Evolutionary conservation across 2,888 invertebrate species (phyloP).

Genomic region (Epistrophella euchroma): DNA sequence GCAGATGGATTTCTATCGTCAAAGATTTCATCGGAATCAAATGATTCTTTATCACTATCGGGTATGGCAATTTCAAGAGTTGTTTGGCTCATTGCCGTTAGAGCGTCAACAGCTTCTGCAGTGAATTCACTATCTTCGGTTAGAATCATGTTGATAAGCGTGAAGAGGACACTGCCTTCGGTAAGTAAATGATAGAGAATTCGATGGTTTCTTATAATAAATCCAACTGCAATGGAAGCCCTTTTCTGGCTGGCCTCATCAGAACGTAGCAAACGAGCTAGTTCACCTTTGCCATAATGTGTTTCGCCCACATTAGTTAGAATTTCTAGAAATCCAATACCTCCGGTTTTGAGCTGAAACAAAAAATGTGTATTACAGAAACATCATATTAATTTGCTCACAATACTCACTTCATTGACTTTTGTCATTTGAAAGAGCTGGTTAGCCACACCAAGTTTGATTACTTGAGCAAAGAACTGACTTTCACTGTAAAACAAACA

Average conservation of each 20-base stretch:
- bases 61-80: slow-evolving; percentile 80
- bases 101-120: slow-evolving; percentile 81
- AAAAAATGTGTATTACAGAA: background rate
- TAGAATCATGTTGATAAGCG: slow-evolving; percentile 81
- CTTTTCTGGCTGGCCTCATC: slow-evolving; percentile 81
- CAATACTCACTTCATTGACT: slow-evolving; percentile 79
- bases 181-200: slow-evolving; percentile 82
- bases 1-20: slow-evolving; percentile 37
- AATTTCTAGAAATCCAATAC: slow-evolving; percentile 81
- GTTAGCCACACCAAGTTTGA: slow-evolving; percentile 82
- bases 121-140: slow-evolving; percentile 80
- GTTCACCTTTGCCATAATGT: slow-evolving; percentile 83
- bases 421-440: slow-evolving; percentile 81
- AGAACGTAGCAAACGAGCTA: slow-evolving; percentile 81
- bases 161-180: slow-evolving; percentile 81
- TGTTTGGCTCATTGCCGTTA: slow-evolving; percentile 81
- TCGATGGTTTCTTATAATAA: slow-evolving; percentile 81
- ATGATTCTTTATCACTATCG: slow-evolving; percentile 71
- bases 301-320: slow-evolving; percentile 83
- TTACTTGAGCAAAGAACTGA: slow-evolving; percentile 82
- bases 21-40: slow-evolving; percentile 76
- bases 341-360: slow-evolving; percentile 80
- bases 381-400: background rate
- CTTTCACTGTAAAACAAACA: slow-evolving; percentile 80
- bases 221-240: slow-evolving; percentile 82